Evolutionary conservation across 2,113 vertebrate species (phyloP).

Genomic region (Plectropomus leopardus): DNA sequence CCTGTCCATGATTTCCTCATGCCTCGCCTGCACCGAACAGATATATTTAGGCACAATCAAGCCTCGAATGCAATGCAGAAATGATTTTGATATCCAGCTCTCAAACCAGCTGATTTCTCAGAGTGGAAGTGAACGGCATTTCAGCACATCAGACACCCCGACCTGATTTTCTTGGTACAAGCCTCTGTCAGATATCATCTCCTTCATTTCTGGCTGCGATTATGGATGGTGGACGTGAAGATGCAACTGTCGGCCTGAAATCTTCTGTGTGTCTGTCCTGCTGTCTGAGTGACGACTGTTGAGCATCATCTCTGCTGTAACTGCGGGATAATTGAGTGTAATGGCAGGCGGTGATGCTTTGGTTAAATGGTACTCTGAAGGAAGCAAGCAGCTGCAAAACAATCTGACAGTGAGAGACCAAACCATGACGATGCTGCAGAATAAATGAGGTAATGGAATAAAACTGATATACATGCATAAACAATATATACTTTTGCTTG

Average conservation of each 20-base stretch:
- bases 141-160: neutral
- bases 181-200: neutral
- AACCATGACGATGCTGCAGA: slow-evolving; percentile 1
- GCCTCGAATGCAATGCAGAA: slow-evolving; percentile 6
- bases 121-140: neutral
- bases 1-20: no score
- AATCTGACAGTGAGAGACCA: neutral
- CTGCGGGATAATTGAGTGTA: slow-evolving; percentile 44
- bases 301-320: slow-evolving; percentile 31
- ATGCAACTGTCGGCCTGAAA: slow-evolving; percentile 5
- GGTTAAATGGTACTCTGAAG: slow-evolving; percentile 33
- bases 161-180: neutral
- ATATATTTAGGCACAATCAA: slow-evolving; percentile 1
- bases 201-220: neutral
- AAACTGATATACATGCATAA: neutral
- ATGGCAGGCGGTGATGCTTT: slow-evolving; percentile 20
- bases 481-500: neutral
- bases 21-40: neutral
- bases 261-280: slow-evolving; percentile 25
- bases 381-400: slow-evolving; percentile 21
- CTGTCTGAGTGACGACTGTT: slow-evolving; percentile 46
- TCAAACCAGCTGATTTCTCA: neutral
- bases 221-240: neutral
- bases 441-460: neutral
- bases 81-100: slow-evolving; percentile 5